Conservation (phyloP, 1,140 invertebrate species). For the Liolophura sinensis region DNA sequence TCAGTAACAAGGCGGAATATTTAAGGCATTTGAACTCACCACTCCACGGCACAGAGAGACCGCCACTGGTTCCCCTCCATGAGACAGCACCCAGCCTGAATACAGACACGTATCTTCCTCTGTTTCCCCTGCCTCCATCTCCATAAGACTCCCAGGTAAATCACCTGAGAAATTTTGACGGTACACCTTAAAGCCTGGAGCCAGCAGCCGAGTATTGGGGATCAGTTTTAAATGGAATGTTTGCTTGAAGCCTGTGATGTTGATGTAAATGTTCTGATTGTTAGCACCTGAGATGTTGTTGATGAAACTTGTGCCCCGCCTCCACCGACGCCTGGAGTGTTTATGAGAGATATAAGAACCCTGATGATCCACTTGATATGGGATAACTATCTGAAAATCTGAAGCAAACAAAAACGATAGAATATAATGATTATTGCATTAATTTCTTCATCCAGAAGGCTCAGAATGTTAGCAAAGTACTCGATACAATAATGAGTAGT, state of each 20-base stretch:
- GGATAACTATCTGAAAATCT: slow-evolving; percentile 27
- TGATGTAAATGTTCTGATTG: slow-evolving; percentile 14
- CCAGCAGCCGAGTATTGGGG: slow-evolving; percentile 28
- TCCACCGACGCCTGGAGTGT: slow-evolving; percentile 7
- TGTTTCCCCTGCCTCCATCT: slow-evolving; percentile 7
- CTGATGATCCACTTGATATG: slow-evolving; percentile 16
- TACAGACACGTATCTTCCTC: slow-evolving; percentile 18
- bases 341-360: slow-evolving; percentile 19
- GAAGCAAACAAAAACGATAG: slow-evolving; percentile 12
- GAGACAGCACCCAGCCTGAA: slow-evolving; percentile 18
- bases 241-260: slow-evolving; percentile 26
- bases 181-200: slow-evolving; percentile 36
- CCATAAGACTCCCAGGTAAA: neutral
- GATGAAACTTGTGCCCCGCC: neutral
- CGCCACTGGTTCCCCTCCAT: slow-evolving; percentile 19
- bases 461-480: no score
- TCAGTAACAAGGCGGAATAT: no score
- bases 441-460: no score
- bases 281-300: slow-evolving; percentile 1
- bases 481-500: no score
- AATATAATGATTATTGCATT: no score
- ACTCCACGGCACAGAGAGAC: slow-evolving; percentile 30
- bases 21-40: slow-evolving; percentile 18
- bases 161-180: slow-evolving; percentile 11
- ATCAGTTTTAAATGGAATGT: slow-evolving; percentile 32